These are phyloP conservation scores for Myotis myotis DNA, from an alignment of 2,797 vertebrate species.

Conservation along the genomic window DNA sequence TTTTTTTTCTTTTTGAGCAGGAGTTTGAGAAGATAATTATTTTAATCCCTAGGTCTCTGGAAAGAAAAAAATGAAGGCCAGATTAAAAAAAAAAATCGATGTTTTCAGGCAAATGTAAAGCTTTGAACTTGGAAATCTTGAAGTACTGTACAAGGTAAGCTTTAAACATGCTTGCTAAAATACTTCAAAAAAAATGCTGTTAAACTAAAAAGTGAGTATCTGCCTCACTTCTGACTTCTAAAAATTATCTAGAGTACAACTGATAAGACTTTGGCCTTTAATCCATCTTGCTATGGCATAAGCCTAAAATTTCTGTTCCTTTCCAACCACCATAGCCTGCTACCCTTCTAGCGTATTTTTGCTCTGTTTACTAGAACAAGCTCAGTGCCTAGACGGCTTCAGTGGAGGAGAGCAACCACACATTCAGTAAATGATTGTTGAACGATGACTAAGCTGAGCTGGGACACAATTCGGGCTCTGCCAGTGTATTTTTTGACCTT, in stretches of 20 bases:
- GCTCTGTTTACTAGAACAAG: neutral
- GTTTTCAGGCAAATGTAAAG: constrained; percentile 42
- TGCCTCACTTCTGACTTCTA: neutral
- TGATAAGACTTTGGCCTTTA: neutral
- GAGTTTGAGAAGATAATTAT: neutral
- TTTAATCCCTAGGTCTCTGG: constrained; percentile 34
- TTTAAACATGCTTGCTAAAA: constrained; percentile 16
- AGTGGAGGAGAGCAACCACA: neutral
- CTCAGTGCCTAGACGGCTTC: neutral
- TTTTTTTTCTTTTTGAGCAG: neutral
- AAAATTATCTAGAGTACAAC: neutral
- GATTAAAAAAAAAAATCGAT: neutral
- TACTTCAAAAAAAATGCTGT: neutral
- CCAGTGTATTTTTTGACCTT: constrained; percentile 8
- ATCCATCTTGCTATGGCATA: neutral
- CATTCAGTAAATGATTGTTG: neutral
- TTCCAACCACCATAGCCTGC: neutral
- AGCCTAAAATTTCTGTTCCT: constrained; percentile 29
- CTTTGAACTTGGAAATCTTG: constrained; percentile 28
- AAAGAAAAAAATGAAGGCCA: constrained; percentile 43
- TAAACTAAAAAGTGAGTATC: neutral
- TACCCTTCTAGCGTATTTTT: neutral
- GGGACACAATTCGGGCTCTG: constrained; percentile 30
- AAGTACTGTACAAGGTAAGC: constrained; percentile 26
- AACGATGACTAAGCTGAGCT: neutral